A percentile compares a stretch with the other conserved stretches of the same genome.
phyloP scores from a whole-genome alignment of 2,888 invertebrate genomes.

The Thereva nobilitata region DNA sequence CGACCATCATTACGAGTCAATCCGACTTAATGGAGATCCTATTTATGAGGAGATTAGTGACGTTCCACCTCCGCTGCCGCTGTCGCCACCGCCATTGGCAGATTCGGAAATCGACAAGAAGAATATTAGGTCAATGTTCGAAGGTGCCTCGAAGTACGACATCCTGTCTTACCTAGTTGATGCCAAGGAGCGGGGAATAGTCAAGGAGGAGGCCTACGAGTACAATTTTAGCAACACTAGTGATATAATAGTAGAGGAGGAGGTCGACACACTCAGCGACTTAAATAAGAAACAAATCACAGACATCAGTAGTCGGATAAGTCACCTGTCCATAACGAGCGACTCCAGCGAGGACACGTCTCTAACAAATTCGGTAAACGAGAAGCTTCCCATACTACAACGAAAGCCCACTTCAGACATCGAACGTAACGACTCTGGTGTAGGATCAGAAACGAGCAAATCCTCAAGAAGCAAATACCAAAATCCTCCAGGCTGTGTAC shows the following conservation, averaged over 20 bases:
- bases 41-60: conserved; percentile 79
- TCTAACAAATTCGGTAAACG: conserved; percentile 64
- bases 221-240: conserved; percentile 64
- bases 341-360: conserved; percentile 86
- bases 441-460: conserved; percentile 89
- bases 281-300: conserved; percentile 59
- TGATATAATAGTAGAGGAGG: conserved; percentile 61
- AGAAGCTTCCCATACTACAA: conserved; percentile 57
- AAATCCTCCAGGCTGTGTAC: conserved; percentile 62
- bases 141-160: conserved; percentile 85
- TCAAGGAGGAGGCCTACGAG: conserved; percentile 72
- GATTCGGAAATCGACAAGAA: conserved; percentile 74
- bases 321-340: conserved; percentile 79
- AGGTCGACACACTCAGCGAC: conserved; percentile 65
- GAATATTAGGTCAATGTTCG: conserved; percentile 71
- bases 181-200: conserved; percentile 76
- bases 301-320: conserved; percentile 70
- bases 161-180: conserved; percentile 87
- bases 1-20: conserved; percentile 76
- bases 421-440: conserved; percentile 90
- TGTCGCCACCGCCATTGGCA: conserved; percentile 72
- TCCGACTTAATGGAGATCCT: conserved; percentile 68
- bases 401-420: conserved; percentile 68
- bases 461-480: conserved; percentile 77
- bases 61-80: conserved; percentile 77